Evolutionary conservation across 1,140 invertebrate species (phyloP), one percentile per base, ranked within the genome.

Genomic region (Catajapyx aquilonaris): DNA sequence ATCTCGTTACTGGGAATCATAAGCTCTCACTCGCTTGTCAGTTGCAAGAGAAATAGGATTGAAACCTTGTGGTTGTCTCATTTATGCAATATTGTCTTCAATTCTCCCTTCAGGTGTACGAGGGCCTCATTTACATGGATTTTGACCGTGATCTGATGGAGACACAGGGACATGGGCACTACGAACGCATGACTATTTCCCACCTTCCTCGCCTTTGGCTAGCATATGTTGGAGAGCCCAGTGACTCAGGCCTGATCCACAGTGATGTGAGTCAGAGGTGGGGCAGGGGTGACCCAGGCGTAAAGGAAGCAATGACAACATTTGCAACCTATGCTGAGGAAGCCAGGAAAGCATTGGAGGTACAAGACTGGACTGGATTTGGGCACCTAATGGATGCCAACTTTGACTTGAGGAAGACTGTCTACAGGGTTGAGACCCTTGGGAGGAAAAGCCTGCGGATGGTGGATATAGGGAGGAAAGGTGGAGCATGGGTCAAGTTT

Each of bases 111-210:
- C 39, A 53, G 48, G 44, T 51, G 15, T 53, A 51, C 44, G 46
- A 52, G 37, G 52, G 52, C 20, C 40, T 54, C 18, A 47, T 54
- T 21, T 53, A 48, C 41, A 54, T 54, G 52, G 48, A 54, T 37
- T 52, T 54, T 37, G 39, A 31, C 21, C 20, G 39, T 35, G 43
- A 46, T 16, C 19, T 53, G 18, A 48, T 54, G 46, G 35, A 45
- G 2, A 18, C 21, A 4, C 36, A 50, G 20, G 51, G 51, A 15
- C 40, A 50, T 39, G 52, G 52, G 25, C 34, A 42, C 10, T 54
- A 54, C 34, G 39, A 35, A 16, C 25, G 40, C 10, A 31, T 52
- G 28, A 3, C 16, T 2, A 35, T 44, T 18, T 33, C 34, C 28
- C n/a, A 22, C 2, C 35, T 54, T 7, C 52, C 52, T 9, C 37